Evolutionary conservation across 2,797 vertebrate genomes (phyloP).

Genomic region (Anolis apletophallus): DNA sequence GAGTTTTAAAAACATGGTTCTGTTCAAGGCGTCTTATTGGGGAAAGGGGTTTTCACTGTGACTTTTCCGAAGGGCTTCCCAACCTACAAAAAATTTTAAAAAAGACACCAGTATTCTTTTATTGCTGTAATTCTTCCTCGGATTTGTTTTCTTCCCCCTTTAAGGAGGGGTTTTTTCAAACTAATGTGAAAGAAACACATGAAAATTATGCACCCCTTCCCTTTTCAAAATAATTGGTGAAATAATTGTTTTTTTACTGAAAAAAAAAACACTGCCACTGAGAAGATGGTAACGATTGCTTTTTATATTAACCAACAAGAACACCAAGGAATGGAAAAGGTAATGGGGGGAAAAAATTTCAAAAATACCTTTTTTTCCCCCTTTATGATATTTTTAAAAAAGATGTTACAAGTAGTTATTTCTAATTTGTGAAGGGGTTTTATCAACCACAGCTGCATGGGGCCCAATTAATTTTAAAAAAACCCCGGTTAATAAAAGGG

Average conservation of each 20-base stretch:
- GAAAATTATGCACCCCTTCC: neutral
- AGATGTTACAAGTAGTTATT: too few species aligned
- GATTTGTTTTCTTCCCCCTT: neutral
- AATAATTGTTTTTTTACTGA: neutral
- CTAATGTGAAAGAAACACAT: neutral
- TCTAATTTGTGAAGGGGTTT: too few species aligned
- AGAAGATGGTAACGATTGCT: neutral
- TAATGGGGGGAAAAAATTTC: too few species aligned
- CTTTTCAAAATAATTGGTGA: neutral
- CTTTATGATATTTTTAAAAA: too few species aligned
- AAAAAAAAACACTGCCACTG: too few species aligned
- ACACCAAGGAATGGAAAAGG: too few species aligned
- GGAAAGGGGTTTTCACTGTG: neutral
- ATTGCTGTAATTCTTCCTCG: neutral
- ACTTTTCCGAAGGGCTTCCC: neutral
- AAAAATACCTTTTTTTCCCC: too few species aligned
- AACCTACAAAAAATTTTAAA: neutral
- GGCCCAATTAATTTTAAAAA: too few species aligned
- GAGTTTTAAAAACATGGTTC: neutral
- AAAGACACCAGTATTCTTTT: neutral
- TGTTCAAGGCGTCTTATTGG: neutral
- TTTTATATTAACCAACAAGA: too few species aligned
- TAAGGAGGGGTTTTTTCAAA: neutral
- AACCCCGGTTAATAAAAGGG: too few species aligned
- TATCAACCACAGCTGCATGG: too few species aligned